phyloP scores from a whole-genome alignment of 2,113 vertebrate species.

The Plecotus auritus region DNA sequence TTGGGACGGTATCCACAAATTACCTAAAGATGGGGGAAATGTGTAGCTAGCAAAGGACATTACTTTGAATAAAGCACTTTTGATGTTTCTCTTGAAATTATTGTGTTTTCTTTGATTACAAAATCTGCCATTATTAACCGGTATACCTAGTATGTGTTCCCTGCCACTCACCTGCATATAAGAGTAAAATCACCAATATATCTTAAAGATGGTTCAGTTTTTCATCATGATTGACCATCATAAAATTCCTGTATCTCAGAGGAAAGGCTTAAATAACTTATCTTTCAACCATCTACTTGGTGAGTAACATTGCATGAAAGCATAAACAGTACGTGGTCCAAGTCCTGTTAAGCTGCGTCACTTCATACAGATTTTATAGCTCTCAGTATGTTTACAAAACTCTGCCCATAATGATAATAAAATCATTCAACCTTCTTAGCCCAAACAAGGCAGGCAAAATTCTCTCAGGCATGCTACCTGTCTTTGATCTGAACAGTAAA shows the following conservation, averaged over 20 bases:
- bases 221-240: background rate
- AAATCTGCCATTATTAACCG: no score
- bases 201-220: background rate
- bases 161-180: background rate
- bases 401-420: conserved; percentile 39
- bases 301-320: background rate
- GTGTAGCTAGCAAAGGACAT: no score
- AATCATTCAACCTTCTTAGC: conserved; percentile 38
- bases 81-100: no score
- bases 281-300: conserved; percentile 8
- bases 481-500: conserved; percentile 49
- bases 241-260: background rate
- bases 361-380: conserved; percentile 31
- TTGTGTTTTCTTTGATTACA: no score
- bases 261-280: conserved; percentile 23
- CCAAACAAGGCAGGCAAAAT: conserved; percentile 47
- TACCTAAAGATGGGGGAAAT: no score
- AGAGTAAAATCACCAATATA: conserved; percentile 1
- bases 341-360: background rate
- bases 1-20: no score
- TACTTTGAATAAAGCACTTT: no score
- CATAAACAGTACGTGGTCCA: background rate
- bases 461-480: conserved; percentile 38
- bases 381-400: background rate
- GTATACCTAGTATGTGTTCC: background rate